These are phyloP conservation scores for Hirtodrosophila duncani DNA, from an alignment of 2,888 invertebrate species.

Conservation along the genomic window DNA sequence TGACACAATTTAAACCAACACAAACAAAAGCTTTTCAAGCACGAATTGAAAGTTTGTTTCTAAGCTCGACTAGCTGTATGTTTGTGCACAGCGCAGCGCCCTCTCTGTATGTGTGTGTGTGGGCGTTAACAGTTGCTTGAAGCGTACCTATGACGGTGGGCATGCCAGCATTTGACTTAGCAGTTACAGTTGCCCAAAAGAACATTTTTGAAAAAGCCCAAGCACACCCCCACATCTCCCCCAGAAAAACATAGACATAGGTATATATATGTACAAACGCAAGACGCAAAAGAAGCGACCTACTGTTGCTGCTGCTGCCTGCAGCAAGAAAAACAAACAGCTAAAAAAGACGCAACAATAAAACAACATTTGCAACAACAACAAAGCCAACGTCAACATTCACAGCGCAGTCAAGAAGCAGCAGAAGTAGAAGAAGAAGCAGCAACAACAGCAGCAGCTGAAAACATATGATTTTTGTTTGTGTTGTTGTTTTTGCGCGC, in stretches of 20 bases:
- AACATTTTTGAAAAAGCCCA: no score
- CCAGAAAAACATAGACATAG: constrained; percentile 3
- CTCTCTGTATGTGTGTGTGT: constrained; percentile 21
- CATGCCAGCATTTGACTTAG: constrained; percentile 18
- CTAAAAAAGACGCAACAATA: constrained; percentile 6
- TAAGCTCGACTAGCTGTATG: constrained; percentile 42
- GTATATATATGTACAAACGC: no score
- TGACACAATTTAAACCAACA: constrained; percentile 55
- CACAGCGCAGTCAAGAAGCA: constrained; percentile 19
- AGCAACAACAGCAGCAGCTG: constrained; percentile 46
- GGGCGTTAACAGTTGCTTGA: constrained; percentile 26
- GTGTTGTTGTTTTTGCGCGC: constrained; percentile 55
- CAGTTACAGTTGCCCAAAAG: no score
- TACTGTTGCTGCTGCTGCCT: constrained; percentile 64
- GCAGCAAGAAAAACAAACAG: constrained; percentile 31
- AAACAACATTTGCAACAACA: constrained; percentile 20
- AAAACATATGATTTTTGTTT: constrained; percentile 75
- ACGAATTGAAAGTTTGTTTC: constrained; percentile 58
- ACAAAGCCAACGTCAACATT: constrained; percentile 41
- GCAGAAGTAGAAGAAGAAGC: constrained; percentile 8
- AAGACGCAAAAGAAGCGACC: constrained; percentile 48
- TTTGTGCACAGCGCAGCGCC: no score
- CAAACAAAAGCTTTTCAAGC: constrained; percentile 16
- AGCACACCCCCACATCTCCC: no score
- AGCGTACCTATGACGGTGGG: constrained; percentile 13